Evolutionary conservation across 2,797 vertebrate species (phyloP).

Genomic region (Scyliorhinus canicula): DNA sequence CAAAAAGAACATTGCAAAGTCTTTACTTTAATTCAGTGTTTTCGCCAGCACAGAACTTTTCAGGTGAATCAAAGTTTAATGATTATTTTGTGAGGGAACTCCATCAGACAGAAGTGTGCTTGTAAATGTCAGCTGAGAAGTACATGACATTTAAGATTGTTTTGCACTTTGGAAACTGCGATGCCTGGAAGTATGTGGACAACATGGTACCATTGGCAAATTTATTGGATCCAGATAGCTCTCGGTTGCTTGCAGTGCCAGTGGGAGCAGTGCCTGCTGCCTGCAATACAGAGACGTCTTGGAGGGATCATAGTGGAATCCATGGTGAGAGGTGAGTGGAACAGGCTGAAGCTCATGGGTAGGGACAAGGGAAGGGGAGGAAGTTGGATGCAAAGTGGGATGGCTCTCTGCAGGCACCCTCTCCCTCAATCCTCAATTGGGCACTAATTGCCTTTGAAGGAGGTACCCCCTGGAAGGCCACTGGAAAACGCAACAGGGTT

Average conservation of each 20-base stretch:
- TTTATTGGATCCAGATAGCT: neutral
- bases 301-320: neutral
- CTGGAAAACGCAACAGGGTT: neutral
- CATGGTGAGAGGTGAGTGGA: neutral
- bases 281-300: neutral
- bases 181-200: neutral
- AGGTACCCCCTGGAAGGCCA: neutral
- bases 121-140: neutral
- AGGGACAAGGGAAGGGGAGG: neutral
- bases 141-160: neutral
- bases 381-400: neutral
- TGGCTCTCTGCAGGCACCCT: neutral
- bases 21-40: neutral
- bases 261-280: neutral
- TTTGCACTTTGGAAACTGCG: neutral
- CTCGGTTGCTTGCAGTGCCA: neutral
- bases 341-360: neutral
- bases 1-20: neutral
- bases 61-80: neutral
- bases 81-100: neutral
- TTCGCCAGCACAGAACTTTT: neutral
- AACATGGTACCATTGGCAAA: neutral
- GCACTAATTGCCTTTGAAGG: neutral
- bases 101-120: neutral
- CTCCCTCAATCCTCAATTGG: too few relatives aligned